phyloP scores from a whole-genome alignment of 2,113 vertebrate species.

The Cinclus cinclus region DNA sequence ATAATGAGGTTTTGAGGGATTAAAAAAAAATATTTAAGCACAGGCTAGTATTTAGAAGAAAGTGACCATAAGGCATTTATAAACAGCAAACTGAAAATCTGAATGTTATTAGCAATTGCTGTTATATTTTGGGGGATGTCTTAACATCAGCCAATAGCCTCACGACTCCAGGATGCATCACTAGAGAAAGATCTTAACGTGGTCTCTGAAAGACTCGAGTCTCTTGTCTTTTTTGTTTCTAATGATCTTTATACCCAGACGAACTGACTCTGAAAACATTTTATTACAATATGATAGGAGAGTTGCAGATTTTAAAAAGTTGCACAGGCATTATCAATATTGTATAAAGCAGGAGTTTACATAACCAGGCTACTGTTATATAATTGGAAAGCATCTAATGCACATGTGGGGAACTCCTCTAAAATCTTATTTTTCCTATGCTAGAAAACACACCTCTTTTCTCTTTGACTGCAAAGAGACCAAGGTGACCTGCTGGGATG shows the following conservation, averaged over 20 bases:
- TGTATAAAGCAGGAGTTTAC: neutral
- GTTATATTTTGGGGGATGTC: neutral
- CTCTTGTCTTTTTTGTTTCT: neutral
- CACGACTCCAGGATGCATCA: neutral
- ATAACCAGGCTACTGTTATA: neutral
- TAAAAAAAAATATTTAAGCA: neutral
- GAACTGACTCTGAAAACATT: neutral
- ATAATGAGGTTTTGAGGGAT: neutral
- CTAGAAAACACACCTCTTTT: neutral
- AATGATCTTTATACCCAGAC: neutral
- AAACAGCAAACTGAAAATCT: neutral
- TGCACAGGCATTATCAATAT: neutral
- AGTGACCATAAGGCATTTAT: neutral
- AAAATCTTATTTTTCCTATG: accelerated
- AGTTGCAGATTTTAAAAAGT: neutral
- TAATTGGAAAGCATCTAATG: neutral
- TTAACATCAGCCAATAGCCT: neutral
- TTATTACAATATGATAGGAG: neutral
- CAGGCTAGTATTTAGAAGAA: neutral
- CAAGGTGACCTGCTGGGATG: neutral
- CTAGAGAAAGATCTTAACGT: neutral
- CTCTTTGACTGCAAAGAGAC: neutral
- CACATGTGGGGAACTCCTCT: neutral
- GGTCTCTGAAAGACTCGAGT: neutral
- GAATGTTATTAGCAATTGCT: neutral